Evolutionary conservation across 2,888 invertebrate species (phyloP), one percentile per base, ranked within the genome.

Genomic region (Cantharis rufa): DNA sequence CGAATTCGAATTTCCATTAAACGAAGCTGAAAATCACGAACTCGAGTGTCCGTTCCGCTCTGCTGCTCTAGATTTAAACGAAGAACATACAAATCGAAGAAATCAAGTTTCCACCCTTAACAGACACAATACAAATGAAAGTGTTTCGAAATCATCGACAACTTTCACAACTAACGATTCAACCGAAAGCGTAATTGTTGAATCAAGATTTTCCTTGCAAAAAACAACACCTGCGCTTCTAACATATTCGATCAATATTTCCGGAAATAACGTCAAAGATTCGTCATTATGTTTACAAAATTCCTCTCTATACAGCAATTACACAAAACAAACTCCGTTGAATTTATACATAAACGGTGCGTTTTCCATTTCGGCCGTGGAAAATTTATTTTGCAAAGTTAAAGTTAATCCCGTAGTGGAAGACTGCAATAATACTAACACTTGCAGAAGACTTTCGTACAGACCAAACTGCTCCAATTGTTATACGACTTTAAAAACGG

Each of bases 21-120:
- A 84, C 75, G 79, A 79, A 63, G 83, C 82, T 16, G 80, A 79
- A 63, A 81, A 81, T 24, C 86, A 86, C 73, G 85, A 86, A 77
- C 68, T 77, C 3, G 80, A 78, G 16, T 86, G 86, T 76, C 76
- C 76, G 10, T 82, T 83, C 69, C 79, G 83, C 21, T 81, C 81
- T 73, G 79, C 79, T 69, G 80, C 80, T 10, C 69, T 79, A 69
- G 76, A 76, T 15, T 64, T 72, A 28, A 70, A 77, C 79, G 72
- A 21, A 70, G 74, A 74, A 28, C 70, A 74, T 15, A 48, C 62
- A 69, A 72, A 71, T 63, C 63, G 62, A 15, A 66, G 63, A 71
- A 71, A 71, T 68, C 68, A 71, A 70, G 72, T 71, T 18, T 21
- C 68, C 10, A 13, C 21, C 24, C 21, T 71, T 61, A 69, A 74